Evolutionary conservation across 2,797 vertebrate genomes (phyloP).

Genomic region (Squalus acanthias): DNA sequence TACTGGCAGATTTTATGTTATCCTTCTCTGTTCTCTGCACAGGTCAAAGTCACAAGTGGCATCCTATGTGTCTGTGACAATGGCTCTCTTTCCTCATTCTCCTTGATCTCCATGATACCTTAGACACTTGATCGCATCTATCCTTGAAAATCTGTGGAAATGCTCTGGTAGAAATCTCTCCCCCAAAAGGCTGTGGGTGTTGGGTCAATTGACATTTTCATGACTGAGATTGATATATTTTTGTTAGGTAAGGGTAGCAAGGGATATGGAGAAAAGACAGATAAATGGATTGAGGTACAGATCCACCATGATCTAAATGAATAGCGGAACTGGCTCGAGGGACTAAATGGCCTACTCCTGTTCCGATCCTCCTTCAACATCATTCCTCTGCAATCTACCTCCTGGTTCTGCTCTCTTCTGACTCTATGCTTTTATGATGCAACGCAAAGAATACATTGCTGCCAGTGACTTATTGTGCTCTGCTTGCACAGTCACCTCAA

Average conservation of each 20-base stretch:
- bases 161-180: background rate
- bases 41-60: no score
- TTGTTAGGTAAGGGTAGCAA: background rate
- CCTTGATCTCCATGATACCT: background rate
- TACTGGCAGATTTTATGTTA: no score
- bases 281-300: background rate
- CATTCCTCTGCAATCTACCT: no score
- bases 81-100: background rate
- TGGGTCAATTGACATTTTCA: background rate
- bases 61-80: no score
- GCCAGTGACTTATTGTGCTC: no score
- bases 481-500: background rate
- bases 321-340: no score
- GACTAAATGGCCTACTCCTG: no score
- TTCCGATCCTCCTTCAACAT: no score
- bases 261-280: background rate
- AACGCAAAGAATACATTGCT: no score
- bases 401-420: no score
- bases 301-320: background rate
- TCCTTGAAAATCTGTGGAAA: background rate
- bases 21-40: no score
- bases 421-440: no score
- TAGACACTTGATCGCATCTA: background rate
- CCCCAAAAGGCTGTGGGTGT: background rate
- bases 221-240: background rate